Evolutionary conservation across 1,140 invertebrate species (phyloP), one percentile per base, ranked within the genome.

Genomic region (Drosophila grimshawi): DNA sequence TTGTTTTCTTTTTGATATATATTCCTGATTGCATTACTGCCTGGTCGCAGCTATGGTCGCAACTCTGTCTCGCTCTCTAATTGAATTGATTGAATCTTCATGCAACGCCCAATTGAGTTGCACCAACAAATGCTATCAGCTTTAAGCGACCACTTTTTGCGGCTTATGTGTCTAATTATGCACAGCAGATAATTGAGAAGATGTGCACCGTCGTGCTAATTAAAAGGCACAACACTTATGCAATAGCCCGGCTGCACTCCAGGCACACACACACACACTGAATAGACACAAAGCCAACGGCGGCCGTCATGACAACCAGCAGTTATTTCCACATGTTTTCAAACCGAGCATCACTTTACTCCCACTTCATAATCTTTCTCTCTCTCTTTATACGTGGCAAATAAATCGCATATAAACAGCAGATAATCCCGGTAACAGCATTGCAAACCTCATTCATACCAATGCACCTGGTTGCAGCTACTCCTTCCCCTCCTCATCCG

Each of bases 211-310:
- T 66, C 70, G 79, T 89, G 73, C 85, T 88, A 88, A 88, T 88
- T 88, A 89, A 88, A 89, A 88, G 85, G 83, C 83, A 88, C 86
- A 88, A 88, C 85, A 89, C 83, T 88, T 88, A 80, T 89, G 83
- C 83, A 88, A 71, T 88, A 49, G 11, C 43, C 51, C 43, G 19
- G 37, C 46, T 52, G 37, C 56, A 73, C 65, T 43, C 35, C 33
- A 39, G 39, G 37, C 49, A 48, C 49, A 75, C 39, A 55, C 79
- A 71, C 63, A 73, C 41, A 33, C 33, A 71, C 76, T 64, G 57
- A 66, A 74, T 46, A 55, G 56, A 30, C 52, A 82, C 80, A 81
- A 81, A 81, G 63, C 64, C 72, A 77, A 33, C 51, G 83, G 60
- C 83, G 80, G 83, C 56, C 83, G 83, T 68, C 83, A 88, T 89